Conservation (phyloP, 2,113 vertebrate genomes). For the Zapornia atra region DNA sequence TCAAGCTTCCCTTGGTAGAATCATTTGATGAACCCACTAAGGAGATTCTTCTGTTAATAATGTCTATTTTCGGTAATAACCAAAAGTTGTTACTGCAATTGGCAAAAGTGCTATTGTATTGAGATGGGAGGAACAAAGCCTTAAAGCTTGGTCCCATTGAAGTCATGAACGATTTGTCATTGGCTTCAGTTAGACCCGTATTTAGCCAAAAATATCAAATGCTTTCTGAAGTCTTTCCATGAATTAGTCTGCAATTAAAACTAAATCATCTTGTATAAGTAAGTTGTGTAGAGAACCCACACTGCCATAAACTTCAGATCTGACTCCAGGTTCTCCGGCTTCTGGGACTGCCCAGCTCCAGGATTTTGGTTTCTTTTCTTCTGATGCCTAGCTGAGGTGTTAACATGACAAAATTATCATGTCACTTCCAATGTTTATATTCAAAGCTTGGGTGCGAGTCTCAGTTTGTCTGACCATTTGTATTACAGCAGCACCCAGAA, state of each 20-base stretch:
- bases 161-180: not conserved
- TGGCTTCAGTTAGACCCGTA: not conserved
- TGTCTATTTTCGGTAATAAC: constrained; percentile 62
- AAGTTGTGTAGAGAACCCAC: not conserved
- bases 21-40: constrained; percentile 54
- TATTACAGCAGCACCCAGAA: not conserved
- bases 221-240: constrained; percentile 30
- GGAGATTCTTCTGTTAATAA: constrained; percentile 66
- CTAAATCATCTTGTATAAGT: not conserved
- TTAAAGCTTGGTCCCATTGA: not conserved
- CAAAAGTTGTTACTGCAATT: not conserved
- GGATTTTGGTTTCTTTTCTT: not conserved
- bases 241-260: constrained; percentile 44
- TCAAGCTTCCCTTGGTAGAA: constrained; percentile 63
- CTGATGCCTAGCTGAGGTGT: not conserved
- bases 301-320: constrained; percentile 2
- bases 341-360: not conserved
- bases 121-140: constrained; percentile 14
- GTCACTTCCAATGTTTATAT: not conserved
- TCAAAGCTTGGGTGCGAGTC: not conserved
- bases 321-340: not conserved
- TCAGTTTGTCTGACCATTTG: not conserved
- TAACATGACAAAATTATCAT: not conserved
- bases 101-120: not conserved
- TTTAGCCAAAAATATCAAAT: constrained; percentile 47